These are phyloP conservation scores for Carposina sasakii DNA, from an alignment of 1,140 invertebrate genomes.

Conservation along the genomic window DNA sequence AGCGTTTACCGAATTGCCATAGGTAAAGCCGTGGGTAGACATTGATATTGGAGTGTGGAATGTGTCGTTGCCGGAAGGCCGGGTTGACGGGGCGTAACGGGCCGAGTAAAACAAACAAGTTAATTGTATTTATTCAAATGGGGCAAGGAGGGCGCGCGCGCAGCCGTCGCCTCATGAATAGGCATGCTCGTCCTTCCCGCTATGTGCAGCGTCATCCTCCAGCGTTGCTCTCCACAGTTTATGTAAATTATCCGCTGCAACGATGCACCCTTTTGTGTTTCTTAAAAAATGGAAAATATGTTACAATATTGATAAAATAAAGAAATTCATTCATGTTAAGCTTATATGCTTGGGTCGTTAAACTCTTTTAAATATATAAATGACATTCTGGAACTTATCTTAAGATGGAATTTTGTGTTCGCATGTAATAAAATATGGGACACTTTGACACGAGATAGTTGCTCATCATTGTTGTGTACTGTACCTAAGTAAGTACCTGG, in stretches of 20 bases:
- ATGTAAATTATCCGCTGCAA: conserved; percentile 28
- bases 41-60: conserved; percentile 2
- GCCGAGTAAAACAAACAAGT: conserved; percentile 67
- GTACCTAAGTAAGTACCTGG: too few relatives aligned
- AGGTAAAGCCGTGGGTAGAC: conserved; percentile 1
- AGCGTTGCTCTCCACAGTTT: conserved; percentile 11
- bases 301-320: too few relatives aligned
- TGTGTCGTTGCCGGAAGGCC: conserved; percentile 29
- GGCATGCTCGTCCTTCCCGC: conserved; percentile 45
- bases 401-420: too few relatives aligned
- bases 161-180: conserved; percentile 65
- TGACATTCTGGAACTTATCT: too few relatives aligned
- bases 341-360: too few relatives aligned
- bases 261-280: conserved; percentile 8
- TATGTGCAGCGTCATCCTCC: conserved; percentile 48
- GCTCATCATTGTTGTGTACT: too few relatives aligned
- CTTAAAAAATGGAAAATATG: too few relatives aligned
- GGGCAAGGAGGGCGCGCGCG: conserved; percentile 26
- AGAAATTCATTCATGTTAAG: too few relatives aligned
- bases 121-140: conserved; percentile 72
- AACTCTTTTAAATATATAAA: too few relatives aligned
- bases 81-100: conserved; percentile 40
- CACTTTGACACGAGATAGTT: too few relatives aligned
- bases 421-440: too few relatives aligned
- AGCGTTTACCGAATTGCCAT: background rate